phyloP scores from a whole-genome alignment of 2,113 vertebrate genomes.

The zebrafish (Danio rerio) region DNA sequence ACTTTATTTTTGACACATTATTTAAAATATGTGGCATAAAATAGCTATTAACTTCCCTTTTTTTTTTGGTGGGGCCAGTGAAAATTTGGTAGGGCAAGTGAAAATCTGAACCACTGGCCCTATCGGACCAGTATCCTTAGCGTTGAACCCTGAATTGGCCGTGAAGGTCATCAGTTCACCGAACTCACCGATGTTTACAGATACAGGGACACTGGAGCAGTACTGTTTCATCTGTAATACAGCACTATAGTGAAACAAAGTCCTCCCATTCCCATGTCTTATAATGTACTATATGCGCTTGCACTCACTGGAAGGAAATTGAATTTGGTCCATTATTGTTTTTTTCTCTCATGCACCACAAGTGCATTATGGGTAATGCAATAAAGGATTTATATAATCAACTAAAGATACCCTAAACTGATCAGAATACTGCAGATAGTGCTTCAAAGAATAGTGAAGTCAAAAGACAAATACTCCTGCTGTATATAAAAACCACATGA shows the following conservation, averaged over 20 bases:
- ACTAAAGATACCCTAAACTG: background rate
- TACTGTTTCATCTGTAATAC: background rate
- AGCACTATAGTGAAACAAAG: background rate
- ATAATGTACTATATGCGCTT: background rate
- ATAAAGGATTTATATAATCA: background rate
- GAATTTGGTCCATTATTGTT: slow-evolving; percentile 10
- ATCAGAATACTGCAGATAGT: background rate
- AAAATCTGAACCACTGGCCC: no score
- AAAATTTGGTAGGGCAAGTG: no score
- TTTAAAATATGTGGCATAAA: no score
- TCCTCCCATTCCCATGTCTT: background rate
- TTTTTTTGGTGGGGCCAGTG: no score
- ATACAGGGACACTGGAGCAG: no score
- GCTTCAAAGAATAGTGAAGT: background rate
- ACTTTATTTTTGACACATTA: no score
- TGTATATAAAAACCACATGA: no score
- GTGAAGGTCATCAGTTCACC: no score
- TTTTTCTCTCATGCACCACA: background rate
- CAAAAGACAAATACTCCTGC: background rate
- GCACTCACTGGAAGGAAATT: background rate
- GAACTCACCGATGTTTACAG: no score
- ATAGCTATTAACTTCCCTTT: no score
- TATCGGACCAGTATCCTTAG: no score
- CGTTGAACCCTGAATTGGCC: no score
- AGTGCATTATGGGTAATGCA: slow-evolving; percentile 5